Conservation (phyloP, 1,140 invertebrate genomes). For the Matsumurasca onukii region DNA sequence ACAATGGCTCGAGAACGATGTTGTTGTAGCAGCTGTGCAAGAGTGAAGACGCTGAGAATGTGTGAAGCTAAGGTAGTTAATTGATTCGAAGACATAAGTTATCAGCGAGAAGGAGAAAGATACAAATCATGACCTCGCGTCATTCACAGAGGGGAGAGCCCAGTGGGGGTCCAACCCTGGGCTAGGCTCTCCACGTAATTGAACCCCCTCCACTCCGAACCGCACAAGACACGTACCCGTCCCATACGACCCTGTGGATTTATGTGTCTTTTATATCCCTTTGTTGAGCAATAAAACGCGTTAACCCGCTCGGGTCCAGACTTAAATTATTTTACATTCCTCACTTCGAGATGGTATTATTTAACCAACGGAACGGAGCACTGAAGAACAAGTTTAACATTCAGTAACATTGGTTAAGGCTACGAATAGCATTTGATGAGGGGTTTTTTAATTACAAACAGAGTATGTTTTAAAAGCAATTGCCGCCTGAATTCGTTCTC, state of each 20-base stretch:
- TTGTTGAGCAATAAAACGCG: conserved; percentile 19
- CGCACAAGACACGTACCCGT: not conserved
- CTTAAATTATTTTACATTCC: too few relatives aligned
- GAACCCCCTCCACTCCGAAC: not conserved
- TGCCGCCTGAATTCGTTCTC: too few relatives aligned
- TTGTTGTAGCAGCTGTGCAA: too few relatives aligned
- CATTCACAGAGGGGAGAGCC: not conserved
- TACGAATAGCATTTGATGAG: too few relatives aligned
- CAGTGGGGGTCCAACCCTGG: not conserved
- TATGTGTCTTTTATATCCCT: conserved; percentile 22
- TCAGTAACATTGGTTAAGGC: too few relatives aligned
- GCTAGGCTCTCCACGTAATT: not conserved
- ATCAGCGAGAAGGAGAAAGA: not conserved
- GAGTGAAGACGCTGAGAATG: not conserved
- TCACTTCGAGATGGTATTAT: too few relatives aligned
- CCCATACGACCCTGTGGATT: not conserved
- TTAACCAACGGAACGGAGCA: too few relatives aligned
- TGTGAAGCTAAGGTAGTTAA: not conserved
- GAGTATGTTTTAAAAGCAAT: too few relatives aligned
- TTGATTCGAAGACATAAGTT: conserved; percentile 9
- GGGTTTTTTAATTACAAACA: too few relatives aligned
- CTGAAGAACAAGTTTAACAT: too few relatives aligned
- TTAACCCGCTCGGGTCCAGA: not conserved
- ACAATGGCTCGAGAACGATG: too few relatives aligned
- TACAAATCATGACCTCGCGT: not conserved